These are phyloP conservation scores for Drosophila paranaensis DNA, from an alignment of 2,888 invertebrate genomes.

Conservation along the genomic window DNA sequence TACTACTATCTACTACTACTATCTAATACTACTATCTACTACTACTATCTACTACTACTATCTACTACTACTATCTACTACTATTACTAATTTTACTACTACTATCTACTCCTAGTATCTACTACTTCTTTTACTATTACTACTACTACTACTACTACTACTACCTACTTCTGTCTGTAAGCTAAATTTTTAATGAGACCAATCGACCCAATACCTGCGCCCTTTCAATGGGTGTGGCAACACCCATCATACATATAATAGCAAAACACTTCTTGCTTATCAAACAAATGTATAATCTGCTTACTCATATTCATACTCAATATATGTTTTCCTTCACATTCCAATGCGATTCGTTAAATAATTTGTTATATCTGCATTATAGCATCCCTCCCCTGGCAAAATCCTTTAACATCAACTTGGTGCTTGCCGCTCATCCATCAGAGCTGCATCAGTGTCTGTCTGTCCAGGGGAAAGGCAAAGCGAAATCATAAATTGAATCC, in stretches of 20 bases:
- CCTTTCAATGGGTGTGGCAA: not conserved
- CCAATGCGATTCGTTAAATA: no score
- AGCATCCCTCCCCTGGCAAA: no score
- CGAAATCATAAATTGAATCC: slow-evolving; percentile 5
- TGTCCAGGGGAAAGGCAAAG: not conserved
- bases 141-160: no score
- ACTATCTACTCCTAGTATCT: no score
- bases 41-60: no score
- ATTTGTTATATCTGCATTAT: no score
- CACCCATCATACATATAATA: not conserved
- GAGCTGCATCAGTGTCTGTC: slow-evolving; percentile 1
- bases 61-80: no score
- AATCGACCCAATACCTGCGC: not conserved
- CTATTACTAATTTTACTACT: no score
- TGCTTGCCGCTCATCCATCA: not conserved
- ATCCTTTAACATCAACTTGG: not conserved
- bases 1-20: no score
- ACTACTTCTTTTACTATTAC: no score
- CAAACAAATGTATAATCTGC: not conserved
- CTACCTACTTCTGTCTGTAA: not conserved
- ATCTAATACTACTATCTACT: no score
- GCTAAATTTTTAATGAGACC: no score
- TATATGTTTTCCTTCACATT: not conserved
- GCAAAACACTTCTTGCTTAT: not conserved
- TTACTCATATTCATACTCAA: not conserved